Conservation (phyloP, 2,888 invertebrate species). For the Ennomos erosarius region DNA sequence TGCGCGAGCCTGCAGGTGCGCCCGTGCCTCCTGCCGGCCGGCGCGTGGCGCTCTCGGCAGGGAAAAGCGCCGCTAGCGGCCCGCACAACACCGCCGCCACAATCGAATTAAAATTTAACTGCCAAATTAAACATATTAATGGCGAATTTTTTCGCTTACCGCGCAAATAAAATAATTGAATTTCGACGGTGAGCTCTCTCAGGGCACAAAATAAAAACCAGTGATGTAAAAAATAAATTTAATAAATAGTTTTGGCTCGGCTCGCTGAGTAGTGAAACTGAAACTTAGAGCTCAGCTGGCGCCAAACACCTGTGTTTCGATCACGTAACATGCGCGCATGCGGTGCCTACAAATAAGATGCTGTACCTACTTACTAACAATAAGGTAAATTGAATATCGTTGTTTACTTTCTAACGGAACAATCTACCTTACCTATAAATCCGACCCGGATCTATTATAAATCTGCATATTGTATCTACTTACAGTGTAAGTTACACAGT, state of each 20-base stretch:
- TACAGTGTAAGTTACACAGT: too few relatives aligned
- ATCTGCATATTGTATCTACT: too few relatives aligned
- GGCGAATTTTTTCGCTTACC: conserved; percentile 46
- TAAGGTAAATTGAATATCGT: conserved; percentile 5
- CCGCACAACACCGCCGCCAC: conserved; percentile 43
- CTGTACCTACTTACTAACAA: conserved; percentile 11
- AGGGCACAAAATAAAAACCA: conserved; percentile 27
- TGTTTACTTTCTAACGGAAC: conserved; percentile 4
- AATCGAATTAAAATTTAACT: conserved; percentile 67
- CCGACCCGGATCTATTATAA: too few relatives aligned
- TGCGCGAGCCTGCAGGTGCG: conserved; percentile 61
- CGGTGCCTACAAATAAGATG: conserved; percentile 35
- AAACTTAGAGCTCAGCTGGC: conserved; percentile 56
- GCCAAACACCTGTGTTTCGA: conserved; percentile 65
- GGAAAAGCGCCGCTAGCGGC: conserved; percentile 11
- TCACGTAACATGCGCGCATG: conserved; percentile 46
- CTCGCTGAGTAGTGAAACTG: conserved; percentile 62
- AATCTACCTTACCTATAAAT: too few relatives aligned
- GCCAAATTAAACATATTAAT: conserved; percentile 58
- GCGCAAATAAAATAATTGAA: conserved; percentile 49
- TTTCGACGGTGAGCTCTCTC: conserved; percentile 33
- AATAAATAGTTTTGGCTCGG: conserved; percentile 55
- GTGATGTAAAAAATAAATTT: conserved; percentile 43
- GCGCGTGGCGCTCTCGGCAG: conserved; percentile 1
- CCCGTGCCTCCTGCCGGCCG: conserved; percentile 39